Evolutionary conservation across 2,888 invertebrate genomes (phyloP), one percentile per base, ranked within the genome.

Genomic region (Siphonodentalium dalli): DNA sequence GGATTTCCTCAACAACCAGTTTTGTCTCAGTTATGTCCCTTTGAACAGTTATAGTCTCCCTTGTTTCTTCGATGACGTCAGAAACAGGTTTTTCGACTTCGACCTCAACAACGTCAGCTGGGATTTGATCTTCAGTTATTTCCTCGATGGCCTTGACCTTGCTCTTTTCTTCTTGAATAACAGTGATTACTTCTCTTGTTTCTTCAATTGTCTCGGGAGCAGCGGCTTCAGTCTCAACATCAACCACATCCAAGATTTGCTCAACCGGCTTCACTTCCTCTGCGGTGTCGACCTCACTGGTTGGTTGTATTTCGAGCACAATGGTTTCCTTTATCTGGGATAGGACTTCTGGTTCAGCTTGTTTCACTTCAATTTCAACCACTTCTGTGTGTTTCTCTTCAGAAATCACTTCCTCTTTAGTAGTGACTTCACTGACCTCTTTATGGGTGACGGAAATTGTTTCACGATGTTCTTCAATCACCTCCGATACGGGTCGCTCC

Each of bases 111-210:
- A 24, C 24, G 20, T 44, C 51, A 34, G 50, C 20, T 24, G 54
- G 34, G 3, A 46, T 28, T 20, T 52, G 45, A 20, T 48, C 50
- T 20, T 57, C 29, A 18, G 49, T 48, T 15, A 61, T 48, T 42
- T 54, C 55, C 28, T 59, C 27, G 15, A 48, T 50, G 13, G 61
- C 45, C 42, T 54, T 51, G 26, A 61, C 58, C 38, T 54, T 58
- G 50, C 45, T 44, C 21, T 40, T 46, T 52, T 52, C 46, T 13
- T 49, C 9, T 7, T 34, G 15, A 7, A n/a, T 35, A 11, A n/a
- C 43, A 38, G 18, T 42, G 31, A n/a, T n/a, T n/a, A 27, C 40
- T 9, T 50, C 37, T 26, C 37, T 15, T 13, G 28, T 29, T 35
- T 38, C 28, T 21, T 23, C 20, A 23, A 43, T n/a, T 18, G 28